A percentile compares a stretch with the other conserved stretches of the same genome.
phyloP scores from a whole-genome alignment of 1,140 invertebrate species.

The Manduca sexta region DNA sequence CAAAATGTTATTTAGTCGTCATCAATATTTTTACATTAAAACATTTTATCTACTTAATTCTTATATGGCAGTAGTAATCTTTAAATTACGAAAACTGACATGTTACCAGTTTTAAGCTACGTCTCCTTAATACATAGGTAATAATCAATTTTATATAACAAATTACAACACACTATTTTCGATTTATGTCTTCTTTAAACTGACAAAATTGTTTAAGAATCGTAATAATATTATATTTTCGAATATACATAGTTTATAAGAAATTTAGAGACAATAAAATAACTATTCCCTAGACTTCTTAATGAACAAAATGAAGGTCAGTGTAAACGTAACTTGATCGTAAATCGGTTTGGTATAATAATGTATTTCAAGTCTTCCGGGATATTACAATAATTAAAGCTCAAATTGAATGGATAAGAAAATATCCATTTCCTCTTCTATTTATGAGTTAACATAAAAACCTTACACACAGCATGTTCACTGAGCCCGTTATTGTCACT shows the following conservation, averaged over 20 bases:
- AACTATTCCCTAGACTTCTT: constrained; percentile 30
- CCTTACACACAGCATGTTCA: constrained; percentile 28
- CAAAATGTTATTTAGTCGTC: constrained; percentile 45
- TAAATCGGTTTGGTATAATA: constrained; percentile 20
- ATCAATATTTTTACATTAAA: constrained; percentile 54
- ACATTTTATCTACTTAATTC: constrained; percentile 60
- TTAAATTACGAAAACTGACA: constrained; percentile 43
- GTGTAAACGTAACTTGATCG: constrained; percentile 28
- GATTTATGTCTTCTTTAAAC: constrained; percentile 33
- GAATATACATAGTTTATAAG: constrained; percentile 44
- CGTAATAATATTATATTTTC: constrained; percentile 26
- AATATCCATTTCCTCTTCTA: constrained; percentile 31
- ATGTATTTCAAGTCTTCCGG: constrained; percentile 42
- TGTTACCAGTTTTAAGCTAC: constrained; percentile 43
- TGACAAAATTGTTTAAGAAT: constrained; percentile 41
- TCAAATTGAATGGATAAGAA: constrained; percentile 56
- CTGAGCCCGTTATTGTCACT: constrained; percentile 36
- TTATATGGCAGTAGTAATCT: constrained; percentile 61
- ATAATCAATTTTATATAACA: constrained; percentile 47
- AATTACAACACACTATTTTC: constrained; percentile 57
- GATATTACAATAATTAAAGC: constrained; percentile 68
- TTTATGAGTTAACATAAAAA: constrained; percentile 37
- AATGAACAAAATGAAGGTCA: constrained; percentile 23
- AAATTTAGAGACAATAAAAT: constrained; percentile 42
- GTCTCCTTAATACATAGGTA: constrained; percentile 49